These are phyloP conservation scores for Neria commutata DNA, from an alignment of 2,888 invertebrate species.

Conservation along the genomic window DNA sequence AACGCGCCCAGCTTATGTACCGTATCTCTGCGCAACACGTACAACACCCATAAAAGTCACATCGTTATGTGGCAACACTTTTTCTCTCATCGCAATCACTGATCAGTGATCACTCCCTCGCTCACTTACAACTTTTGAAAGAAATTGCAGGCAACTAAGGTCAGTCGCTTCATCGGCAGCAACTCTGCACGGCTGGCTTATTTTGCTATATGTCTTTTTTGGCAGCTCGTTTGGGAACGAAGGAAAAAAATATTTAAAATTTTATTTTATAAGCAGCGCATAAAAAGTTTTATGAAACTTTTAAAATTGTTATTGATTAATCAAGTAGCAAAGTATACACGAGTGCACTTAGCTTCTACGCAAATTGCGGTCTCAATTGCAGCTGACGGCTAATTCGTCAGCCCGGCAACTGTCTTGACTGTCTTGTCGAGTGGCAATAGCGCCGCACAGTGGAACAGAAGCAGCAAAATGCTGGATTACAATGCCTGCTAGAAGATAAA, in stretches of 20 bases:
- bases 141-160: neutral
- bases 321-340: neutral
- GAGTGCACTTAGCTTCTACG: neutral
- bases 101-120: neutral
- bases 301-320: neutral
- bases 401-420: too few species aligned
- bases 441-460: too few species aligned
- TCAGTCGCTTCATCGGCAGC: neutral
- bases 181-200: too few species aligned
- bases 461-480: too few species aligned
- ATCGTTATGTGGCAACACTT: too few species aligned
- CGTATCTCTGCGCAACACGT: too few species aligned
- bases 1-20: too few species aligned
- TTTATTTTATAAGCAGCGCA: neutral
- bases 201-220: neutral
- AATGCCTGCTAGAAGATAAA: too few species aligned
- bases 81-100: neutral
- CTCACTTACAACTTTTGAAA: too few species aligned
- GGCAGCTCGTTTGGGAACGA: neutral
- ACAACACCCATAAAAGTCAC: too few species aligned
- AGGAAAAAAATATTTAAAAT: neutral
- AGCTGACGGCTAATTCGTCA: neutral
- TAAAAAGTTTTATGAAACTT: neutral
- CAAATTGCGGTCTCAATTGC: constrained; percentile 2
- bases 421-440: too few species aligned